Conservation (phyloP, 2,113 vertebrate genomes). For the Tragelaphus buxtoni region DNA sequence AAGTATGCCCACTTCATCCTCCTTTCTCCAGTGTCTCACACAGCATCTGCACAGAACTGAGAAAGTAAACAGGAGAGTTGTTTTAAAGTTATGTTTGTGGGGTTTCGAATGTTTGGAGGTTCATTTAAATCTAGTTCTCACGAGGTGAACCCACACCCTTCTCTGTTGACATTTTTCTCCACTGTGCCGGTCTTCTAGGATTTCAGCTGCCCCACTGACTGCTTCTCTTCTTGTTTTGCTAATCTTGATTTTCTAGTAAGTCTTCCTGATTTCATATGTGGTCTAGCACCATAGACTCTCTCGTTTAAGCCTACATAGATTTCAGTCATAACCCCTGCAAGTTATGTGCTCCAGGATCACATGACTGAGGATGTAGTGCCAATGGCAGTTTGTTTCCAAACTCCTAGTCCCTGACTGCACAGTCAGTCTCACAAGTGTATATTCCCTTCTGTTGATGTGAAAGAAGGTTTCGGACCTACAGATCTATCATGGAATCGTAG, state of each 20-base stretch:
- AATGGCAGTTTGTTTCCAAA: fast-evolving
- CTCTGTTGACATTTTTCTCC: background rate
- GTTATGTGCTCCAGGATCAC: fast-evolving
- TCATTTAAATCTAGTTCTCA: background rate
- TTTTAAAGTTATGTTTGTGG: background rate
- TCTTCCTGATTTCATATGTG: background rate
- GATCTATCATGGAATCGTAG: fast-evolving
- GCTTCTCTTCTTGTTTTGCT: background rate
- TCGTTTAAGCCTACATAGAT: fast-evolving
- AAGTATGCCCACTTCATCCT: fast-evolving
- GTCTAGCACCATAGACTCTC: too few relatives aligned
- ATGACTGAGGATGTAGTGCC: background rate
- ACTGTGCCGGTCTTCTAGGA: background rate
- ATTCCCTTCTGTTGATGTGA: background rate
- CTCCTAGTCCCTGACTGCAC: background rate
- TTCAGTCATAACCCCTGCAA: background rate
- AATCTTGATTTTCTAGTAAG: background rate
- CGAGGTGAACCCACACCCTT: fast-evolving
- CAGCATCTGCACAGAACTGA: background rate
- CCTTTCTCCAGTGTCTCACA: background rate
- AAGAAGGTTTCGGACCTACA: background rate
- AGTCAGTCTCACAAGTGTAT: fast-evolving
- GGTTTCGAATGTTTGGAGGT: background rate
- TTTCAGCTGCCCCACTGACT: background rate
- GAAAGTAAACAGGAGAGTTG: background rate